Evolutionary conservation across 2,888 invertebrate genomes (phyloP), one percentile per base, ranked within the genome.

Genomic region (Oxycera nigricornis): DNA sequence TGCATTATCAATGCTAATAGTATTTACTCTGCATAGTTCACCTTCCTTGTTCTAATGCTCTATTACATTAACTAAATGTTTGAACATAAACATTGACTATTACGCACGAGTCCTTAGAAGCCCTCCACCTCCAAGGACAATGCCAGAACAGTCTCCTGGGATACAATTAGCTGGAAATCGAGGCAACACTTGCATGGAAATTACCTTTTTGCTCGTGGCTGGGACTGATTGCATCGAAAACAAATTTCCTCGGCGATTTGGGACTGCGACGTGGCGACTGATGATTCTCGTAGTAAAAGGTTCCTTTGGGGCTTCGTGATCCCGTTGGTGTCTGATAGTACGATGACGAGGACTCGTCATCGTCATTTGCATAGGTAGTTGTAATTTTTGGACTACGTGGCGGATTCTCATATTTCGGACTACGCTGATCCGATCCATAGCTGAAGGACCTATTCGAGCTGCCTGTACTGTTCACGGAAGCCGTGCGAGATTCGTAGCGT

Each of bases 171-270:
- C n/a, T n/a, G n/a, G n/a, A n/a, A n/a, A n/a, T n/a, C n/a, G n/a
- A n/a, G n/a, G n/a, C n/a, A n/a, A n/a, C n/a, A n/a, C n/a, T n/a
- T n/a, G n/a, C n/a, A n/a, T 11, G 11, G 6, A 46, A 46, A 46
- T 72, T 77, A 77, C 78, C 77, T 76, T 76, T 77, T 67, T 75
- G 74, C 65, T 78, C 79, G 72, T 76, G 75, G 77, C 76, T 78
- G 0, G 84, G 85, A 77, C 84, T 85, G 20, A 85, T 83, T 2
- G 85, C 84, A 78, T 86, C 88, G 78, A 89, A 90, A 55, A 89
- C 87, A 76, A 90, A 90, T 78, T 89, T 89, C 35, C 89, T 86
- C 0, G 89, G 88, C 46, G 89, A 87, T 78, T 88, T 88, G 0
- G 90, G 90, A 76, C 90, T 90, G 2, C 81, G 81, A 2, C 80